Conservation (phyloP, 2,888 invertebrate genomes). For the Odontothrips loti region DNA sequence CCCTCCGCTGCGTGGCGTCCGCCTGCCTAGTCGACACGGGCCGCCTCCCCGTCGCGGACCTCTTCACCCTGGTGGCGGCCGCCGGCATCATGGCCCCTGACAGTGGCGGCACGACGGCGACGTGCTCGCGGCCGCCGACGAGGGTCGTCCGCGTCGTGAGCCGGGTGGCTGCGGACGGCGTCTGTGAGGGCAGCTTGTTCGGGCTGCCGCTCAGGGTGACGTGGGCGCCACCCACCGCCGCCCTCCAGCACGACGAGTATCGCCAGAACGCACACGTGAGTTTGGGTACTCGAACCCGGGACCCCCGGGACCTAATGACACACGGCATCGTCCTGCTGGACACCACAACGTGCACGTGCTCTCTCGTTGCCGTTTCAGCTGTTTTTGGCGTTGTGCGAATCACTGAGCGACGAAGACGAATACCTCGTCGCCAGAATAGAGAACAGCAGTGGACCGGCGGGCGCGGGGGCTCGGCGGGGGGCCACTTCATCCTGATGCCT, state of each 20-base stretch:
- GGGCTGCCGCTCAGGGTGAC: background rate
- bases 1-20: background rate
- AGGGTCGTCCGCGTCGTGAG: background rate
- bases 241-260: background rate
- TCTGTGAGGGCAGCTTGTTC: background rate
- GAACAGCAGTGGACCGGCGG: too few relatives aligned
- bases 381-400: background rate
- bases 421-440: background rate
- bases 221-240: background rate
- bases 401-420: background rate
- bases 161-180: background rate
- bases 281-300: background rate
- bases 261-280: background rate
- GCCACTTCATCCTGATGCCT: background rate
- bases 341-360: too few relatives aligned
- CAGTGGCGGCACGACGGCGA: background rate
- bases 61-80: background rate
- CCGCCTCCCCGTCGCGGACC: background rate
- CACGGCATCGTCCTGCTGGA: background rate
- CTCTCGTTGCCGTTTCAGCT: background rate
- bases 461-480: too few relatives aligned
- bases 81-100: background rate
- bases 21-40: background rate
- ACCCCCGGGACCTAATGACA: background rate
- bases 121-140: background rate